These are phyloP conservation scores for Maniola jurtina DNA, from an alignment of 1,140 invertebrate species.

Conservation along the genomic window DNA sequence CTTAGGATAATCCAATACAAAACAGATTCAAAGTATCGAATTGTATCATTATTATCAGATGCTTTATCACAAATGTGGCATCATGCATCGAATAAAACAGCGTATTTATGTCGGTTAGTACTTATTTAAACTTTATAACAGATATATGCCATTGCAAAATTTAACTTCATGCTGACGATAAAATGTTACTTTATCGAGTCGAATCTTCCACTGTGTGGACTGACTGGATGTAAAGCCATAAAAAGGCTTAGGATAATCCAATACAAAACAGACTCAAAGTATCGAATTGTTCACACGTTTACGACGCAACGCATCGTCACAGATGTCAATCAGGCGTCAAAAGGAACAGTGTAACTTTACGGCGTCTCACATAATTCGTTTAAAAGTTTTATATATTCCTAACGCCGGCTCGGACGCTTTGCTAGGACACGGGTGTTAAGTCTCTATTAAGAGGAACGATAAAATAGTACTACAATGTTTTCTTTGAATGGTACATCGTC, in stretches of 20 bases:
- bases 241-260: neutral
- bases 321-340: slow-evolving; percentile 43
- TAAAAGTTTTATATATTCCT: slow-evolving; percentile 42
- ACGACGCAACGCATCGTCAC: slow-evolving; percentile 23
- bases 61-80: no score
- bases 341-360: slow-evolving; percentile 42
- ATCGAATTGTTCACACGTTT: slow-evolving; percentile 20
- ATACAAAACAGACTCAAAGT: slow-evolving; percentile 5
- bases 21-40: slow-evolving; percentile 2
- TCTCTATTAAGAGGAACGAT: slow-evolving; percentile 41
- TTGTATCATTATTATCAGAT: no score
- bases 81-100: no score
- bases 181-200: neutral
- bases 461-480: slow-evolving; percentile 46
- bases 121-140: no score
- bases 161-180: no score
- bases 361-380: slow-evolving; percentile 42
- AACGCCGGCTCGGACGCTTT: slow-evolving; percentile 33
- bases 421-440: slow-evolving; percentile 35
- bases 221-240: neutral
- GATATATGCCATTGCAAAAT: no score
- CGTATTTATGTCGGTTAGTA: no score
- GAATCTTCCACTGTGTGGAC: neutral
- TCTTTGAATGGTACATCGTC: slow-evolving; percentile 36
- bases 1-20: slow-evolving; percentile 6